Conservation (phyloP, 1,140 invertebrate genomes). For the Drosophila gunungcola region DNA sequence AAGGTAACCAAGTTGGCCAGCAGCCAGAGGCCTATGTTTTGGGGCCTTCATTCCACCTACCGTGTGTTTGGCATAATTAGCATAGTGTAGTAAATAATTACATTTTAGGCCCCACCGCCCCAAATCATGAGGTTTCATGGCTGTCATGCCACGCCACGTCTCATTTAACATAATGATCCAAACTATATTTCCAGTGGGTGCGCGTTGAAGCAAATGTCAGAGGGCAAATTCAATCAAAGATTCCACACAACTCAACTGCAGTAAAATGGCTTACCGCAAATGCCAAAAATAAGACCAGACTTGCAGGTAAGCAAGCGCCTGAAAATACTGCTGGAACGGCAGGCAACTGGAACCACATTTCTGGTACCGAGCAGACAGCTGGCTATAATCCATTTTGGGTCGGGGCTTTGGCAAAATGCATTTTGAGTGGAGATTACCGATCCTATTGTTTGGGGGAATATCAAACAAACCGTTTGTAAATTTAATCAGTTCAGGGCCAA, state of each 20-base stretch:
- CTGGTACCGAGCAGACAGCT: slow-evolving; percentile 13
- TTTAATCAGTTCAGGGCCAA: neutral
- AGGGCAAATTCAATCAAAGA: slow-evolving; percentile 51
- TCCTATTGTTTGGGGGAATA: neutral
- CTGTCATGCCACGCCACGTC: slow-evolving; percentile 20
- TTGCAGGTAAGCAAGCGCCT: slow-evolving; percentile 15
- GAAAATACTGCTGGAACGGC: slow-evolving; percentile 1
- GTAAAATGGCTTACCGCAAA: slow-evolving; percentile 50
- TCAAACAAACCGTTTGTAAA: slow-evolving; percentile 17
- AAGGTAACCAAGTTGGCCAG: slow-evolving; percentile 27
- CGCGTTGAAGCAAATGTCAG: neutral
- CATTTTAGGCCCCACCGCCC: slow-evolving; percentile 6
- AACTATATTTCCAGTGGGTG: neutral
- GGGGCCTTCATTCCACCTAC: neutral
- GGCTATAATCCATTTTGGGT: slow-evolving; percentile 27
- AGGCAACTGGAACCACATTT: slow-evolving; percentile 20
- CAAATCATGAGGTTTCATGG: slow-evolving; percentile 31
- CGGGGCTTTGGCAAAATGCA: slow-evolving; percentile 25
- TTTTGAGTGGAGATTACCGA: slow-evolving; percentile 15
- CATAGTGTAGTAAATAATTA: slow-evolving; percentile 47
- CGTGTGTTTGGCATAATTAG: slow-evolving; percentile 33
- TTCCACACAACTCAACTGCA: slow-evolving; percentile 46
- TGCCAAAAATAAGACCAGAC: slow-evolving; percentile 32
- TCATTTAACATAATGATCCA: slow-evolving; percentile 43
- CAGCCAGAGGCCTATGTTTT: slow-evolving; percentile 21